Conservation (phyloP, 2,888 invertebrate genomes). For the Agonopterix subpropinquella region DNA sequence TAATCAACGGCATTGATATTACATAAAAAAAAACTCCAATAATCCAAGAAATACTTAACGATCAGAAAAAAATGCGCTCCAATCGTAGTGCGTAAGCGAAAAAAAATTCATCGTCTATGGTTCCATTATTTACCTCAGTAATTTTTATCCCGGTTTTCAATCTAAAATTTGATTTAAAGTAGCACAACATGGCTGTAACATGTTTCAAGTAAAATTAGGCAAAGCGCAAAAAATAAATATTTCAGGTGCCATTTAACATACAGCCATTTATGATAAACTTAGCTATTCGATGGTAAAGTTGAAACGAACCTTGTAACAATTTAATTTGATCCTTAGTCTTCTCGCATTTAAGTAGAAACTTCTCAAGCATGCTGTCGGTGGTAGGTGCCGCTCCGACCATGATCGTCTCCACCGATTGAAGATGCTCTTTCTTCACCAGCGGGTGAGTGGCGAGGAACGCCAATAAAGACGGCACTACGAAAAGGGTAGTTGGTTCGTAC, state of each 20-base stretch:
- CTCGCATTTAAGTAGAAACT: slow-evolving; percentile 76
- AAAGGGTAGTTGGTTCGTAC: slow-evolving; percentile 77
- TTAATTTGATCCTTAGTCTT: slow-evolving; percentile 65
- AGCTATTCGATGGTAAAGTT: neutral
- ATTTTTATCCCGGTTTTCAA: too few relatives aligned
- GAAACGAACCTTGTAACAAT: slow-evolving; percentile 54
- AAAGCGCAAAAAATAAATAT: neutral
- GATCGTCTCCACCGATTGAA: slow-evolving; percentile 78
- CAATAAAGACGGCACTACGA: slow-evolving; percentile 86
- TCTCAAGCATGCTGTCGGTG: slow-evolving; percentile 77
- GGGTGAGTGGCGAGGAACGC: slow-evolving; percentile 85
- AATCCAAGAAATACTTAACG: too few relatives aligned
- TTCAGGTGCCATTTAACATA: neutral
- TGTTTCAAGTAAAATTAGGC: too few relatives aligned
- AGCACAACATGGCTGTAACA: too few relatives aligned
- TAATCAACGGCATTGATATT: too few relatives aligned
- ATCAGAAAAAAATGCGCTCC: too few relatives aligned
- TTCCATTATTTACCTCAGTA: too few relatives aligned
- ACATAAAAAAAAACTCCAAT: too few relatives aligned
- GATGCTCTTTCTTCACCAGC: slow-evolving; percentile 78
- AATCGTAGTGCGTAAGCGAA: too few relatives aligned
- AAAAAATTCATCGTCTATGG: too few relatives aligned
- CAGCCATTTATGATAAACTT: too few relatives aligned
- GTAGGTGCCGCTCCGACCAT: slow-evolving; percentile 86
- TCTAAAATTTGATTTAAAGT: too few relatives aligned